These are phyloP conservation scores for Apodemia mormo DNA, from an alignment of 2,888 invertebrate genomes.

Conservation along the genomic window DNA sequence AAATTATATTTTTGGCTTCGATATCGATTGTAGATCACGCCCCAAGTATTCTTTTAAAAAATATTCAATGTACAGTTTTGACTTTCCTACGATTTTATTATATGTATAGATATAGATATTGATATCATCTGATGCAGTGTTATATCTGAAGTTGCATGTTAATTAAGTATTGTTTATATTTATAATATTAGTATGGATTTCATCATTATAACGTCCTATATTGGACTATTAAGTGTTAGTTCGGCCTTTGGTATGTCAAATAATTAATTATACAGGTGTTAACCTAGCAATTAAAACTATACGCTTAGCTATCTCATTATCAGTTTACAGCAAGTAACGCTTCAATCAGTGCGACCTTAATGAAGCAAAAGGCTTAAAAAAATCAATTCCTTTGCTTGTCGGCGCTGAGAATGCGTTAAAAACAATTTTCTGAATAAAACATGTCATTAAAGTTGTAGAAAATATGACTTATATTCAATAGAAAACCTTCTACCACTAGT, in stretches of 20 bases:
- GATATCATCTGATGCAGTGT: too few relatives aligned
- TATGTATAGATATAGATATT: too few relatives aligned
- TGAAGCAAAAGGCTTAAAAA: conserved; percentile 43
- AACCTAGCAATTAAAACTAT: neutral
- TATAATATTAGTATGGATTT: neutral
- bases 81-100: too few relatives aligned
- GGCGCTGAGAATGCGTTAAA: conserved; percentile 47
- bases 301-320: neutral
- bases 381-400: conserved; percentile 39
- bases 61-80: too few relatives aligned
- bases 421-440: conserved; percentile 54
- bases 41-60: too few relatives aligned
- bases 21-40: too few relatives aligned
- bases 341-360: conserved; percentile 44
- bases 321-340: conserved; percentile 33
- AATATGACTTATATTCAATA: conserved; percentile 63
- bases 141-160: too few relatives aligned
- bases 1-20: too few relatives aligned
- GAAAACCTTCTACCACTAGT: conserved; percentile 37
- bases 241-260: neutral
- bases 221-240: neutral
- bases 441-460: conserved; percentile 61
- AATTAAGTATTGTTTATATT: too few relatives aligned
- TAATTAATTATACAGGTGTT: neutral
- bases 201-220: too few relatives aligned